phyloP scores from a whole-genome alignment of 1,140 invertebrate species.

The Phocides pigmalion region DNA sequence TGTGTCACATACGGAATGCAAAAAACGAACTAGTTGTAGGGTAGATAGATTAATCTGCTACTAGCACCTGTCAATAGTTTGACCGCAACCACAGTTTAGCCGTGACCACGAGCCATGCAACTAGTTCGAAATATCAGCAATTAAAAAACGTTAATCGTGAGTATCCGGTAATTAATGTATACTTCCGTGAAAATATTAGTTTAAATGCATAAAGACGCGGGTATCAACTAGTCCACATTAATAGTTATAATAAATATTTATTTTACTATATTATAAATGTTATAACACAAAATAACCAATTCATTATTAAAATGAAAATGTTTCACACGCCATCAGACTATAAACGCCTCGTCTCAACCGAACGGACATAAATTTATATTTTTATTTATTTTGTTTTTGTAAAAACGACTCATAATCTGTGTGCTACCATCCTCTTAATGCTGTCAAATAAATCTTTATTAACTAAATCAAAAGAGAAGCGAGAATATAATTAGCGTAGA shows the following conservation, averaged over 20 bases:
- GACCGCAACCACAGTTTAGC: too few species aligned
- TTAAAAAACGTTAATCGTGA: too few species aligned
- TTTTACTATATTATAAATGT: background rate
- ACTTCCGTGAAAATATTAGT: too few species aligned
- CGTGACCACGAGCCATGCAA: too few species aligned
- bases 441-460: slow-evolving; percentile 51
- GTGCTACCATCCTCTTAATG: slow-evolving; percentile 24
- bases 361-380: slow-evolving; percentile 14
- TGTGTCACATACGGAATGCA: too few species aligned
- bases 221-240: background rate
- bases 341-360: slow-evolving; percentile 3
- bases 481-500: background rate
- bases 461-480: slow-evolving; percentile 24
- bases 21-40: too few species aligned
- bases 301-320: slow-evolving; percentile 6
- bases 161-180: too few species aligned
- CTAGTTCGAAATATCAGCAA: too few species aligned
- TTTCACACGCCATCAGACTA: background rate
- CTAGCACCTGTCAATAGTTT: too few species aligned
- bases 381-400: slow-evolving; percentile 24
- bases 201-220: too few species aligned
- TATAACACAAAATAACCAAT: slow-evolving; percentile 11
- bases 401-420: slow-evolving; percentile 18
- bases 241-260: background rate
- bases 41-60: too few species aligned